A percentile compares a stretch with the other conserved stretches of the same genome.
phyloP scores from a whole-genome alignment of 2,888 invertebrate species.

The Lasioglossum pauxillum region DNA sequence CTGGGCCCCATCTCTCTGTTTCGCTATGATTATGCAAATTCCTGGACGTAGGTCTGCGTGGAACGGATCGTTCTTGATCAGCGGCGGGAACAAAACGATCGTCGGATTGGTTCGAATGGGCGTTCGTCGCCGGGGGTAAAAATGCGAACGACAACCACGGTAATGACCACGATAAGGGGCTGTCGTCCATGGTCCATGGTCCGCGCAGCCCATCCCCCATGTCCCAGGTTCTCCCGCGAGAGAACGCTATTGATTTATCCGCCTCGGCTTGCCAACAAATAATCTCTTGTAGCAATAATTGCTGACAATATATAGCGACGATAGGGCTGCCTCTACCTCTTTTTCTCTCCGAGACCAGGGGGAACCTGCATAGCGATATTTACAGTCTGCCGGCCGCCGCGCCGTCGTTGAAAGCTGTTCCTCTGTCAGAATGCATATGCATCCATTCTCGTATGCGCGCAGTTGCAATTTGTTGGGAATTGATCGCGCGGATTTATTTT shows the following conservation, averaged over 20 bases:
- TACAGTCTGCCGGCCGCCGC: constrained; percentile 51
- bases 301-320: constrained; percentile 71
- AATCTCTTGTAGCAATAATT: constrained; percentile 75
- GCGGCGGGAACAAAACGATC: constrained; percentile 8
- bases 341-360: not conserved
- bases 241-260: constrained; percentile 71
- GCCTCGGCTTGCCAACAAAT: constrained; percentile 64
- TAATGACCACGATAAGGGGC: constrained; percentile 57
- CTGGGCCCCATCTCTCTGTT: not conserved
- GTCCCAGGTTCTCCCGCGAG: constrained; percentile 29
- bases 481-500: not conserved
- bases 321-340: constrained; percentile 31
- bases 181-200: constrained; percentile 36
- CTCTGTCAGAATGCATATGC: constrained; percentile 39
- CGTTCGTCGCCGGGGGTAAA: constrained; percentile 34
- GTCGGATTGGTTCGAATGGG: constrained; percentile 32
- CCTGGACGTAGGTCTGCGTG: not conserved
- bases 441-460: not conserved
- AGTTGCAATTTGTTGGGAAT: constrained; percentile 1
- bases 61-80: constrained; percentile 2
- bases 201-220: constrained; percentile 25
- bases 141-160: constrained; percentile 49
- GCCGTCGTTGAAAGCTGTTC: constrained; percentile 47
- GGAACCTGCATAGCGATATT: constrained; percentile 61
- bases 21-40: constrained; percentile 12